Evolutionary conservation across 2,888 invertebrate genomes (phyloP).

Genomic region (Argyra leucocephala): DNA sequence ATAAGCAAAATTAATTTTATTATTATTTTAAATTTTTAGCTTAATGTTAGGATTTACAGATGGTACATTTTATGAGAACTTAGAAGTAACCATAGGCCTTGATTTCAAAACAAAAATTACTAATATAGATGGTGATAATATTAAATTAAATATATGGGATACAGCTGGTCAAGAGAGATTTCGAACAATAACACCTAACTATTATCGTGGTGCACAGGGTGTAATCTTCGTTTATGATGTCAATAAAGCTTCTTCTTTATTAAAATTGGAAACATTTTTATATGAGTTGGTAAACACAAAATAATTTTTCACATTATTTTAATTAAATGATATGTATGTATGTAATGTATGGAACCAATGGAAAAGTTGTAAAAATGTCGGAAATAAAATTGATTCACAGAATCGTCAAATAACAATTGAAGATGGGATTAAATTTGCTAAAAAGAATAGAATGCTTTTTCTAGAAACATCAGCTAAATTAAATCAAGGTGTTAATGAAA

Average conservation of each 20-base stretch:
- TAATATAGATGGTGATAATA: constrained; percentile 81
- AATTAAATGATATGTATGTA: not conserved
- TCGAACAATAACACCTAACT: constrained; percentile 85
- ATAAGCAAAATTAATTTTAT: not conserved
- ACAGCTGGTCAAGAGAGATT: constrained; percentile 94
- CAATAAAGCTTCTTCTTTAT: constrained; percentile 65
- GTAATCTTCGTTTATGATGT: constrained; percentile 93
- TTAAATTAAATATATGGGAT: constrained; percentile 91
- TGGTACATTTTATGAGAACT: constrained; percentile 86
- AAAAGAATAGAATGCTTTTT: constrained; percentile 89
- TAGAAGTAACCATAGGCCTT: constrained; percentile 93
- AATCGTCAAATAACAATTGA: constrained; percentile 73
- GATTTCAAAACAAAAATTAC: constrained; percentile 93
- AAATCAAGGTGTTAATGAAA: constrained; percentile 85
- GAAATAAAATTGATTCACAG: constrained; percentile 95
- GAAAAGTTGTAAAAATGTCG: constrained; percentile 92
- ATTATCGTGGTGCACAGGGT: constrained; percentile 88
- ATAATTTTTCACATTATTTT: no score
- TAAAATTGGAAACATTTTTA: constrained; percentile 86
- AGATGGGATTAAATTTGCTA: constrained; percentile 89
- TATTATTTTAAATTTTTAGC: constrained; percentile 52
- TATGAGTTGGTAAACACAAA: constrained; percentile 59
- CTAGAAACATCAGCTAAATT: constrained; percentile 98
- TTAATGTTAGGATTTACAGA: constrained; percentile 90
- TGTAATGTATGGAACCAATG: constrained; percentile 89